Percentiles rank a stretch among this genome's conserved stretches.
Evolutionary conservation across 2,797 vertebrate species (phyloP).

Genomic region (Chaetodon trifasciatus): DNA sequence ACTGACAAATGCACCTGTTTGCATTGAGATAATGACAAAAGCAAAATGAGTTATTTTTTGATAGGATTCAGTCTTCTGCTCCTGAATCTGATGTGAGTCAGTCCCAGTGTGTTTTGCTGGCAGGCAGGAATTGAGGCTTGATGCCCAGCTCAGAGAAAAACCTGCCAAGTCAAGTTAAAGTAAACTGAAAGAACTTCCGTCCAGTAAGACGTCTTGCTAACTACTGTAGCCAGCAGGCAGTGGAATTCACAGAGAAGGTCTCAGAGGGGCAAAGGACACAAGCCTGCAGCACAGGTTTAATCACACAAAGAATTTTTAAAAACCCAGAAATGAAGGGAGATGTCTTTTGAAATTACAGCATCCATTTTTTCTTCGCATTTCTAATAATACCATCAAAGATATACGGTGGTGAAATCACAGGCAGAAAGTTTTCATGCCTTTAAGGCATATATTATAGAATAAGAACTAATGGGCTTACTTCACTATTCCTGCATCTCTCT

Average conservation of each 20-base stretch:
- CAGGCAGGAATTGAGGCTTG: constrained; percentile 13
- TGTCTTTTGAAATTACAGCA: neutral
- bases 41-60: neutral
- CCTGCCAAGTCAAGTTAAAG: constrained; percentile 27
- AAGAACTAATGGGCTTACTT: constrained; percentile 16
- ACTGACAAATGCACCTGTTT: neutral
- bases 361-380: constrained; percentile 3
- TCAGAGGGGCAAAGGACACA: neutral
- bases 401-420: neutral
- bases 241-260: constrained; percentile 15
- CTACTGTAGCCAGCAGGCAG: constrained; percentile 1
- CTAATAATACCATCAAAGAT: neutral
- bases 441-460: neutral
- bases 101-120: constrained; percentile 17
- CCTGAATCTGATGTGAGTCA: constrained; percentile 21
- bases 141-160: constrained; percentile 22
- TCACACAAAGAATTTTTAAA: constrained; percentile 13
- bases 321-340: neutral
- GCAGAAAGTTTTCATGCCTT: constrained; percentile 4
- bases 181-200: constrained; percentile 11
- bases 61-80: neutral
- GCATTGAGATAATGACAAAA: neutral
- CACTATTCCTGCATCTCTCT: constrained; percentile 11
- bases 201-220: constrained; percentile 8
- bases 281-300: neutral